phyloP scores from a whole-genome alignment of 2,888 invertebrate genomes.

The Dioctria rufipes region DNA sequence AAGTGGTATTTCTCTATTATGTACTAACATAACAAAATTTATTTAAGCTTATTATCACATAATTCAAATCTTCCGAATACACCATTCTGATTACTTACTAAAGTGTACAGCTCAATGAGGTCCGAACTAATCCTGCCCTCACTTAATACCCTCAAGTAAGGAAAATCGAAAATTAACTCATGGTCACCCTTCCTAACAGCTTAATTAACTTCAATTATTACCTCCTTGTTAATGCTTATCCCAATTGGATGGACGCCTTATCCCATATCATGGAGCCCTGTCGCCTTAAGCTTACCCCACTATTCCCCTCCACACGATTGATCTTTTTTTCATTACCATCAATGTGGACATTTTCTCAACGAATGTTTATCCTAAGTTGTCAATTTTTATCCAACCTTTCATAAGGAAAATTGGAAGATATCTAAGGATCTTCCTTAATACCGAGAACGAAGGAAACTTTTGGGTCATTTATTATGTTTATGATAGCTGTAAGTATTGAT shows the following conservation, averaged over 20 bases:
- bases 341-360: slow-evolving; percentile 25
- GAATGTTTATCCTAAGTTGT: slow-evolving; percentile 39
- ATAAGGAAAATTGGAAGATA: slow-evolving; percentile 30
- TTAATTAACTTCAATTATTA: slow-evolving; percentile 50
- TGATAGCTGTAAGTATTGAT: background rate
- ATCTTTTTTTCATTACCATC: slow-evolving; percentile 21
- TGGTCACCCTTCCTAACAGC: slow-evolving; percentile 22
- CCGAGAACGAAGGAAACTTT: slow-evolving; percentile 11
- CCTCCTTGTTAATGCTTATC: slow-evolving; percentile 35
- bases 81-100: background rate
- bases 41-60: too few species aligned
- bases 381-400: slow-evolving; percentile 30
- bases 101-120: background rate
- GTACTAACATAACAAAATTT: too few species aligned
- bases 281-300: background rate
- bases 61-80: too few species aligned
- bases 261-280: slow-evolving; percentile 13
- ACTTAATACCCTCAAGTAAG: slow-evolving; percentile 3
- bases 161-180: slow-evolving; percentile 32
- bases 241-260: slow-evolving; percentile 13
- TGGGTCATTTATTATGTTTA: slow-evolving; percentile 15
- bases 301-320: slow-evolving; percentile 3
- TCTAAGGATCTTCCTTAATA: background rate
- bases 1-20: too few species aligned
- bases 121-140: slow-evolving; percentile 4